These are phyloP conservation scores for Plusia festucae DNA, from an alignment of 2,888 invertebrate species.

Conservation along the genomic window DNA sequence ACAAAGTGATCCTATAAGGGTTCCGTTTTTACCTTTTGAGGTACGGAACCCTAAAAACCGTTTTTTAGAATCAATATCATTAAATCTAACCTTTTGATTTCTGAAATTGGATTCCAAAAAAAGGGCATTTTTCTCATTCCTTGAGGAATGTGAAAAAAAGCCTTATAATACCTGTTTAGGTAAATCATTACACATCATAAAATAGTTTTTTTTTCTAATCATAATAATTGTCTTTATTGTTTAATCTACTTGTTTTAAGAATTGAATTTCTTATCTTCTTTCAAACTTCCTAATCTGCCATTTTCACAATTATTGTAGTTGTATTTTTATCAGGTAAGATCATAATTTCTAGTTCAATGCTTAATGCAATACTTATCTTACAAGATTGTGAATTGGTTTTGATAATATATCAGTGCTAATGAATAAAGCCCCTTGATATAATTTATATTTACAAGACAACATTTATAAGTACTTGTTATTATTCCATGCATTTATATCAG, in stretches of 20 bases:
- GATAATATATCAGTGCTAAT: slow-evolving; percentile 2
- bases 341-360: neutral
- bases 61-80: too few relatives aligned
- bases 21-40: too few relatives aligned
- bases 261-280: neutral
- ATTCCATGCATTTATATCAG: neutral
- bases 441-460: neutral
- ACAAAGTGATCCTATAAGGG: too few relatives aligned
- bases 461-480: neutral
- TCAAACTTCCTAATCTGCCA: neutral
- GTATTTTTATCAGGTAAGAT: neutral
- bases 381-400: neutral
- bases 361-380: neutral
- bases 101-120: too few relatives aligned
- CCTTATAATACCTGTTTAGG: too few relatives aligned
- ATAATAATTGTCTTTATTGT: neutral
- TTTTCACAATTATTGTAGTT: neutral
- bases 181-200: too few relatives aligned
- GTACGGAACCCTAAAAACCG: too few relatives aligned
- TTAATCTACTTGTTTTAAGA: neutral
- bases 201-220: too few relatives aligned
- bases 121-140: too few relatives aligned
- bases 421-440: neutral
- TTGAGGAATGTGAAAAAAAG: too few relatives aligned
- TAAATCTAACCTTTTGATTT: too few relatives aligned